These are phyloP conservation scores for Meganola albula DNA, from an alignment of 2,888 invertebrate species.

Conservation along the genomic window DNA sequence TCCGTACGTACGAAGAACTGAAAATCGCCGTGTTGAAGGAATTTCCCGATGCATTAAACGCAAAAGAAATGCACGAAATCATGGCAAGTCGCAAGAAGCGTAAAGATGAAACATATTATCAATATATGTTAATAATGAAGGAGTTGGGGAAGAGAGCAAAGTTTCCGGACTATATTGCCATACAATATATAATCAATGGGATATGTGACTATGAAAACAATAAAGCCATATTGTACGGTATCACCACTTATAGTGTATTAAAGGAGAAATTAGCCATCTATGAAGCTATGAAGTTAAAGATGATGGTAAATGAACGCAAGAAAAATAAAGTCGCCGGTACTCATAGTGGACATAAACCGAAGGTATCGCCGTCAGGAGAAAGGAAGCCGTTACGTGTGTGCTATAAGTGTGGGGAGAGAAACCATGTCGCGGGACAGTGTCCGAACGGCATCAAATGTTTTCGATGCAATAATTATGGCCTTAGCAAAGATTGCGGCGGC, in stretches of 20 bases:
- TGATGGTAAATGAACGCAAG: neutral
- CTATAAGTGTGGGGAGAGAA: neutral
- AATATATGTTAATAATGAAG: conserved; percentile 22
- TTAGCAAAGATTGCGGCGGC: neutral
- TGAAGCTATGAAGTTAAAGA: conserved; percentile 12
- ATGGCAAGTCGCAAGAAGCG: conserved; percentile 9
- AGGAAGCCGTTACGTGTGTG: neutral
- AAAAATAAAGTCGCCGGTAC: no score
- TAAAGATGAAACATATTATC: conserved; percentile 8
- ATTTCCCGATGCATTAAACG: conserved; percentile 7
- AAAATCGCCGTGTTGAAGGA: conserved; percentile 3
- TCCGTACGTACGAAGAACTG: conserved; percentile 5
- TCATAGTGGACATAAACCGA: neutral
- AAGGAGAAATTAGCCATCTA: conserved; percentile 25
- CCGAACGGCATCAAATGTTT: neutral
- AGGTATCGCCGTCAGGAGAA: neutral
- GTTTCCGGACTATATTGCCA: conserved; percentile 24
- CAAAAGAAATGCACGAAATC: conserved; percentile 9
- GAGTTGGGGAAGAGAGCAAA: conserved; percentile 14
- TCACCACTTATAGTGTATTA: conserved; percentile 14
- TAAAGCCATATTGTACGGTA: conserved; percentile 23
- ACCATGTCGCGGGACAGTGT: neutral
- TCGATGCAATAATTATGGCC: neutral
- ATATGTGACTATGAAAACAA: conserved; percentile 16
- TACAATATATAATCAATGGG: conserved; percentile 27